A percentile compares a stretch with the other conserved stretches of the same genome.
Conservation (phyloP, 2,888 invertebrate genomes). For the Trichogramma evanescens region DNA sequence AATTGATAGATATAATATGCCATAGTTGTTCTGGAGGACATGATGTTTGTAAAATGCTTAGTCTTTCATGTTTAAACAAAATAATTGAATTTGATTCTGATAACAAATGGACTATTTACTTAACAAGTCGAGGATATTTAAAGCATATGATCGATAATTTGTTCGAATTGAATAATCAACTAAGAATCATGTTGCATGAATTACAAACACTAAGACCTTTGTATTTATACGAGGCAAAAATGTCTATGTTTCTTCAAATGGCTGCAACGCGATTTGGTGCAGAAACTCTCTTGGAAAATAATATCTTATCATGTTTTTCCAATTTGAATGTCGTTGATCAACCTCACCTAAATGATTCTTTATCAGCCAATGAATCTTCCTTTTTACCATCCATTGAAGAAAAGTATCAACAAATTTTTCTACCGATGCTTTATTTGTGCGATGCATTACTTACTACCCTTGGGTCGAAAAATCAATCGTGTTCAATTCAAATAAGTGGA, state of each 20-base stretch:
- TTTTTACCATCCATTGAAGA: constrained; percentile 60
- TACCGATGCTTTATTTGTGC: constrained; percentile 75
- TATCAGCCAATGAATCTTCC: constrained; percentile 35
- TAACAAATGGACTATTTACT: constrained; percentile 58
- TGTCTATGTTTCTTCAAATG: constrained; percentile 69
- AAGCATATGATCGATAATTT: constrained; percentile 77
- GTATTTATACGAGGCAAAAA: constrained; percentile 82
- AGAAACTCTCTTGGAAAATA: constrained; percentile 57
- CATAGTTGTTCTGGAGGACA: constrained; percentile 83
- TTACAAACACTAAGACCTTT: constrained; percentile 66
- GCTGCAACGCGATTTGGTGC: constrained; percentile 63
- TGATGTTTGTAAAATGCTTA: constrained; percentile 83
- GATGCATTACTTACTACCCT: constrained; percentile 75
- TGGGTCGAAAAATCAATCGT: constrained; percentile 76
- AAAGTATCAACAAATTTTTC: constrained; percentile 75
- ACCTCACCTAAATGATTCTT: constrained; percentile 56
- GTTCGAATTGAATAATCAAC: constrained; percentile 64
- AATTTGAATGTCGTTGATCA: constrained; percentile 64
- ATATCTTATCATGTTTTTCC: constrained; percentile 57
- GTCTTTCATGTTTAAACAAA: constrained; percentile 73
- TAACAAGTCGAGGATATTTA: constrained; percentile 64
- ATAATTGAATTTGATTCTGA: constrained; percentile 69
- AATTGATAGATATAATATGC: constrained; percentile 72
- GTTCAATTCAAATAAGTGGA: constrained; percentile 71
- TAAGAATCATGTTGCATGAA: constrained; percentile 59